These are phyloP conservation scores for Eulithis prunata DNA, from an alignment of 2,888 invertebrate species.

Conservation along the genomic window DNA sequence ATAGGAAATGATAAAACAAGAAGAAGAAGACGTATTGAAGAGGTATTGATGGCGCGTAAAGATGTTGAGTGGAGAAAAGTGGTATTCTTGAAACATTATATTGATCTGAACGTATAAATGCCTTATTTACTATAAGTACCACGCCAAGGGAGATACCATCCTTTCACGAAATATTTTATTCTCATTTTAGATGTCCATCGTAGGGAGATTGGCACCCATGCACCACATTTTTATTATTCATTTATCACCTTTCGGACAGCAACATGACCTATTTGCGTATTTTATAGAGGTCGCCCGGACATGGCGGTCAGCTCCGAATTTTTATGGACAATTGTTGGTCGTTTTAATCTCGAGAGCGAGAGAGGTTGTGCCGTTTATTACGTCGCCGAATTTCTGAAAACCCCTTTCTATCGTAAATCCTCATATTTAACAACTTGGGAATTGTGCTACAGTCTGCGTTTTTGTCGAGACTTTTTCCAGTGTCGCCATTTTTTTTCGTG, in stretches of 20 bases:
- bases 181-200: no score
- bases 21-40: no score
- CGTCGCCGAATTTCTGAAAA: slow-evolving; percentile 56
- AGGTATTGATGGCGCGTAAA: no score
- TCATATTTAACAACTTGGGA: slow-evolving; percentile 51
- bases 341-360: slow-evolving; percentile 47
- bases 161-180: no score
- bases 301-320: slow-evolving; percentile 34
- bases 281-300: slow-evolving; percentile 33
- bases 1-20: no score
- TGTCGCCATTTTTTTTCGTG: not conserved
- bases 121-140: no score
- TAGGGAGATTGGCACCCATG: not conserved
- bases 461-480: not conserved
- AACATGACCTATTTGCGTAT: slow-evolving; percentile 44
- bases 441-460: slow-evolving; percentile 6
- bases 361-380: slow-evolving; percentile 43
- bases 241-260: slow-evolving; percentile 32
- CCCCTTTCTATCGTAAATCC: slow-evolving; percentile 63
- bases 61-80: no score
- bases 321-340: slow-evolving; percentile 46
- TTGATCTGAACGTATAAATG: no score
- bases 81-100: no score
- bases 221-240: slow-evolving; percentile 26
- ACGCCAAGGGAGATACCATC: no score